Evolutionary conservation across 2,113 vertebrate genomes (phyloP), one percentile per base, ranked within the genome.

Genomic region (Cariama cristata): DNA sequence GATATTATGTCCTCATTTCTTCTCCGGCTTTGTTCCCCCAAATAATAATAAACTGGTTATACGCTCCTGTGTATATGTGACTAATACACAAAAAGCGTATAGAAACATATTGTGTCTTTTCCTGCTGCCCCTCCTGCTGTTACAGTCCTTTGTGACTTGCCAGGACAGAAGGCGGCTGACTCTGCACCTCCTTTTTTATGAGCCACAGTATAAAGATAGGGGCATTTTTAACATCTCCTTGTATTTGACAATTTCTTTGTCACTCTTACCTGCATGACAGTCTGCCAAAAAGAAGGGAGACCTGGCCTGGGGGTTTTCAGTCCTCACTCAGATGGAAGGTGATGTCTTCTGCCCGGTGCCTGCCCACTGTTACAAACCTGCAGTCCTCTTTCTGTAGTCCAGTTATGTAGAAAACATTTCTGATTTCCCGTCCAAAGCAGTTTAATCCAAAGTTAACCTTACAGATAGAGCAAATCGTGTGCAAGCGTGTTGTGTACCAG

Each of bases 401-500:
- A 28, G 2, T 32, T 60, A 18, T 1, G 4, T 47, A 28, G 23
- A 62, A 82, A 82, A 47, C 22, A 30, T 49, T 60, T 59, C 47
- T 64, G 10, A 42, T 74, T 81, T 68, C 33, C 58, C 76, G 33
- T 67, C 42, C 52, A 80, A 73, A 63, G 4, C 24, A 35, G 32
- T 35, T 55, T 72, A 64, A 50, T 35, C 22, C 75, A 8, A 72
- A 53, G 30, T 32, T 32, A 53, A 49, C 28, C 72, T 62, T 67
- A 56, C 17, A 12, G 32, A 35, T 45, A 20, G 5, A 62, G 23
- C 16, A 89, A 63, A 76, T 12, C 5, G 1, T 47, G 6, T 28
- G 9, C 3, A 3, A 35, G 4, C 10, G 7, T 5, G 12, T 22
- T 7, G 0, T 6, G 19, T 38, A 11, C 15, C 45, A 60, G 14